Evolutionary conservation across 2,888 invertebrate genomes (phyloP).

Genomic region (Strigamia crassipes): DNA sequence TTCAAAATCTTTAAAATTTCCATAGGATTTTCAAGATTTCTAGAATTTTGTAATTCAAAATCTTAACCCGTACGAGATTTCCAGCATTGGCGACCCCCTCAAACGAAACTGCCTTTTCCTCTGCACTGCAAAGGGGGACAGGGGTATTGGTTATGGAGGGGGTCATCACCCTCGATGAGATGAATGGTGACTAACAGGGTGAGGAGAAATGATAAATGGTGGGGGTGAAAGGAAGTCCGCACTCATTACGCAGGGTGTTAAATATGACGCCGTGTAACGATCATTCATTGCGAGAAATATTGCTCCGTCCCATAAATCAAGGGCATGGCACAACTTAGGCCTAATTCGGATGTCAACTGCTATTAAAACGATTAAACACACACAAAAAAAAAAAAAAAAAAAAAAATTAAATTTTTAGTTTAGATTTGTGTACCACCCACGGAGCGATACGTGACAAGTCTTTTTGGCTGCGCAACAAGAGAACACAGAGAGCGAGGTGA

Average conservation of each 20-base stretch:
- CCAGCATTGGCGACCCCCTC: too few species aligned
- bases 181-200: slow-evolving; percentile 26
- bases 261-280: slow-evolving; percentile 6
- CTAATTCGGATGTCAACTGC: not conserved
- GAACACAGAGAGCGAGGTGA: too few species aligned
- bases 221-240: slow-evolving; percentile 17
- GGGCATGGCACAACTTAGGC: too few species aligned
- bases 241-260: slow-evolving; percentile 23
- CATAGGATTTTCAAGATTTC: too few species aligned
- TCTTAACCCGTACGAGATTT: too few species aligned
- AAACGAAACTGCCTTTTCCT: too few species aligned
- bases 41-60: too few species aligned
- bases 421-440: too few species aligned
- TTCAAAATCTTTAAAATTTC: too few species aligned
- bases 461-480: not conserved
- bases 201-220: slow-evolving; percentile 22
- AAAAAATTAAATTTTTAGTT: too few species aligned
- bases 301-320: not conserved
- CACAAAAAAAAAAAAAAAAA: too few species aligned
- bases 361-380: not conserved
- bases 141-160: not conserved
- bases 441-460: not conserved
- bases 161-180: not conserved
- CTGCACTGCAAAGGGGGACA: too few species aligned
- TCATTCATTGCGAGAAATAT: not conserved